Percentiles rank a stretch among this genome's conserved stretches.
These are phyloP conservation scores for Drosophila mimica DNA, from an alignment of 2,888 invertebrate genomes.

Conservation along the genomic window DNA sequence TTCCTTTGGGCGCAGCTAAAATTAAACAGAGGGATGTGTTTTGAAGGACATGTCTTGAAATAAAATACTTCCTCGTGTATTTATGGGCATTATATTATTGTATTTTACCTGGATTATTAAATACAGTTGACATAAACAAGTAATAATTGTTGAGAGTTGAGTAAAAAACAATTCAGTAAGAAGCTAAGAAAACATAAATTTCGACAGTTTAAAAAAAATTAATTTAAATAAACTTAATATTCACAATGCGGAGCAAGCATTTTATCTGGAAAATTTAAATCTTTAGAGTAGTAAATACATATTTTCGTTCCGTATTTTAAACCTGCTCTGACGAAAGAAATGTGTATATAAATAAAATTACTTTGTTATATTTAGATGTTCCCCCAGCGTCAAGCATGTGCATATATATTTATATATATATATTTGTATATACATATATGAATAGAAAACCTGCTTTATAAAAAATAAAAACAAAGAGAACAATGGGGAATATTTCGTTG, in stretches of 20 bases:
- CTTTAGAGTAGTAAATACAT: background rate
- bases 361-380: background rate
- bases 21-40: background rate
- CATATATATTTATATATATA: background rate
- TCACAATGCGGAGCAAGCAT: accelerated
- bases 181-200: background rate
- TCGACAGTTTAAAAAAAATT: background rate
- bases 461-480: slow-evolving; percentile 4
- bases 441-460: background rate
- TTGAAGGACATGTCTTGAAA: too few relatives aligned
- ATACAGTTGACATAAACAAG: background rate
- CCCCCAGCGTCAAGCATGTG: background rate
- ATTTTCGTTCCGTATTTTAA: background rate
- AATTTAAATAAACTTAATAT: background rate
- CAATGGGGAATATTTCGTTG: background rate
- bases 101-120: background rate
- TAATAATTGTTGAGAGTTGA: background rate
- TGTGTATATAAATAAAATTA: background rate
- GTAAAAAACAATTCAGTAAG: background rate
- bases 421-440: too few relatives aligned
- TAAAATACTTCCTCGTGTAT: background rate
- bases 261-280: background rate
- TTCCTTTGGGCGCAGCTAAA: slow-evolving; percentile 26
- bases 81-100: background rate
- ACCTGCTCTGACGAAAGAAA: background rate